A percentile compares a stretch with the other conserved stretches of the same genome.
These are phyloP conservation scores for Noturus placidus DNA, from an alignment of 2,113 vertebrate species.

Conservation along the genomic window DNA sequence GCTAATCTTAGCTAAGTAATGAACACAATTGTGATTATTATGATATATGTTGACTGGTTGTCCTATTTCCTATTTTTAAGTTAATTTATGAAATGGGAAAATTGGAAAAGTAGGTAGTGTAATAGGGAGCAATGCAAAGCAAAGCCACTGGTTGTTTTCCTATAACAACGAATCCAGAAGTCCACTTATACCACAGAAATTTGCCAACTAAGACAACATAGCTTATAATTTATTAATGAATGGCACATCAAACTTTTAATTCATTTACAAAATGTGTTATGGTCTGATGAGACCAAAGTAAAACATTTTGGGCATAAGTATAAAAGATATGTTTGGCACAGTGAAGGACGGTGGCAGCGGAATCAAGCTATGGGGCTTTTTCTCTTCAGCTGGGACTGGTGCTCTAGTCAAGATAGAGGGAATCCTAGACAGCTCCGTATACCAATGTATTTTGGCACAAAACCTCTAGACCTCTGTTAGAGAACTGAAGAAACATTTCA, in stretches of 20 bases:
- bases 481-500: neutral
- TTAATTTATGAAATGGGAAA: neutral
- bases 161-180: neutral
- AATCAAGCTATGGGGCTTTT: neutral
- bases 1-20: neutral
- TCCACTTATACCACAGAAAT: neutral
- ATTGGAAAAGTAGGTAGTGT: neutral
- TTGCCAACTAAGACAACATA: neutral
- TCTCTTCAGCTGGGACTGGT: neutral
- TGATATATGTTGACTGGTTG: neutral
- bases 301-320: neutral
- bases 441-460: neutral
- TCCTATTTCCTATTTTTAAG: neutral
- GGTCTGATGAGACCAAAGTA: neutral
- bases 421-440: neutral
- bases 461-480: neutral
- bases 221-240: neutral
- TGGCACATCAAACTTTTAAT: neutral
- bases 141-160: neutral
- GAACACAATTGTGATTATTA: neutral
- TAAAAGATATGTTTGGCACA: neutral
- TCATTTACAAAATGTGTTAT: neutral
- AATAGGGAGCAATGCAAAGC: neutral
- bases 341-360: neutral
- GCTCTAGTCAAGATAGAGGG: neutral